phyloP scores from a whole-genome alignment of 2,113 vertebrate genomes.

The Lophochroa leadbeateri region DNA sequence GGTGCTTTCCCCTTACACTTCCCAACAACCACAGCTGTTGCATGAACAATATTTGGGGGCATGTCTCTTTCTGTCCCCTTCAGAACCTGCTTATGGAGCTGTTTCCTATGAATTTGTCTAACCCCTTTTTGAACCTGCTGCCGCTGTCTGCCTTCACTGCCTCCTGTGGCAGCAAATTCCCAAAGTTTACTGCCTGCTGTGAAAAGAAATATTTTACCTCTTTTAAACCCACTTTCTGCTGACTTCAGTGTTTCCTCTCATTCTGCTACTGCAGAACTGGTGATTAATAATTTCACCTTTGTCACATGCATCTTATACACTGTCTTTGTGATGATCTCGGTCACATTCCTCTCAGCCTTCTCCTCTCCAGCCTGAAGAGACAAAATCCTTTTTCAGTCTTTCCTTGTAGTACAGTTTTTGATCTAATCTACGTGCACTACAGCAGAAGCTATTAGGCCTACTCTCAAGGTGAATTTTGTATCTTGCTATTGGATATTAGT shows the following conservation, averaged over 20 bases:
- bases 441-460: not conserved
- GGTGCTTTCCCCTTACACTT: not conserved
- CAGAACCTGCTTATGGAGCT: not conserved
- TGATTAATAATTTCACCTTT: not conserved
- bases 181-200: not conserved
- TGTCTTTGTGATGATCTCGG: not conserved
- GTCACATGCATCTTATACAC: not conserved
- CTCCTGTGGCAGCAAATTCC: not conserved
- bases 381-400: not conserved
- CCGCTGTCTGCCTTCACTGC: not conserved
- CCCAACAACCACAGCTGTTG: not conserved
- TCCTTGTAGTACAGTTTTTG: not conserved
- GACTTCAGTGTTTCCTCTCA: not conserved
- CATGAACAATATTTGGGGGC: not conserved
- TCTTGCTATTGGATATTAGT: not conserved
- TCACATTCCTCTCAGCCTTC: not conserved
- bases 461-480: not conserved
- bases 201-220: not conserved
- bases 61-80: not conserved
- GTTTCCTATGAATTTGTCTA: not conserved
- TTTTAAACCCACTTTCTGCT: not conserved
- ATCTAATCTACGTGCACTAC: not conserved
- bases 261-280: not conserved
- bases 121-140: accelerated
- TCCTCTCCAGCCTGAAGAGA: not conserved